These are phyloP conservation scores for Steinernema carpocapsae DNA, from an alignment of 2,888 invertebrate species.

Conservation along the genomic window DNA sequence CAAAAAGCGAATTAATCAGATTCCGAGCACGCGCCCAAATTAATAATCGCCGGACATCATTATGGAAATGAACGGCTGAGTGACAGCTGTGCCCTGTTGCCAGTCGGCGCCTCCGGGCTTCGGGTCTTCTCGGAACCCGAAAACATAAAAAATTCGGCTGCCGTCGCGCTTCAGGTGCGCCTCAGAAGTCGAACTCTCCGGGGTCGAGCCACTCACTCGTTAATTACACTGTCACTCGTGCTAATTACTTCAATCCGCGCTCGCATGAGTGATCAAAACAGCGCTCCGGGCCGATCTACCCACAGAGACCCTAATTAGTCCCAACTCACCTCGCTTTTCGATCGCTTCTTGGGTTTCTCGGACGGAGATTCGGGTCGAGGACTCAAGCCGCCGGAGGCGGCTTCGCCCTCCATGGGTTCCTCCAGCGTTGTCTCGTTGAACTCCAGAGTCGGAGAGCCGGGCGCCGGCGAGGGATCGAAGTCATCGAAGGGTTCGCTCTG, in stretches of 20 bases:
- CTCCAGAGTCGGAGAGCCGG: neutral
- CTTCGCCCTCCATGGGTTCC: neutral
- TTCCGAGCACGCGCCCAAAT: neutral
- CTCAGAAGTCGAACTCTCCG: conserved; percentile 19
- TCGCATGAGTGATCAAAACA: conserved; percentile 13
- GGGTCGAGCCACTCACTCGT: conserved; percentile 6
- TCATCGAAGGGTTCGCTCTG: conserved; percentile 29
- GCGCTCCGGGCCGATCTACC: neutral
- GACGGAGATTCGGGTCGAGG: conserved; percentile 16
- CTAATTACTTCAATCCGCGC: conserved; percentile 33
- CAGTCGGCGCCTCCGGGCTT: neutral
- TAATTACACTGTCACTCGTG: conserved; percentile 27
- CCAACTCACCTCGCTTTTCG: conserved; percentile 28
- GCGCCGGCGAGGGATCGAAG: neutral
- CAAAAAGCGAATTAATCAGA: conserved; percentile 30
- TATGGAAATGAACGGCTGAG: conserved; percentile 25
- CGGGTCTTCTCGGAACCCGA: neutral
- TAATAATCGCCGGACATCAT: conserved; percentile 29
- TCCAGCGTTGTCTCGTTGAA: conserved; percentile 18
- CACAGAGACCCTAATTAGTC: neutral
- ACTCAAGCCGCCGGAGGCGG: conserved; percentile 8
- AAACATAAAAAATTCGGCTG: conserved; percentile 29
- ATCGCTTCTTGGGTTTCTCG: conserved; percentile 28
- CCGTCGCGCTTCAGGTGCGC: neutral
- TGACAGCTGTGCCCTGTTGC: conserved; percentile 31